phyloP scores from a whole-genome alignment of 2,797 vertebrate species.

The Anabacerthia variegaticeps region DNA sequence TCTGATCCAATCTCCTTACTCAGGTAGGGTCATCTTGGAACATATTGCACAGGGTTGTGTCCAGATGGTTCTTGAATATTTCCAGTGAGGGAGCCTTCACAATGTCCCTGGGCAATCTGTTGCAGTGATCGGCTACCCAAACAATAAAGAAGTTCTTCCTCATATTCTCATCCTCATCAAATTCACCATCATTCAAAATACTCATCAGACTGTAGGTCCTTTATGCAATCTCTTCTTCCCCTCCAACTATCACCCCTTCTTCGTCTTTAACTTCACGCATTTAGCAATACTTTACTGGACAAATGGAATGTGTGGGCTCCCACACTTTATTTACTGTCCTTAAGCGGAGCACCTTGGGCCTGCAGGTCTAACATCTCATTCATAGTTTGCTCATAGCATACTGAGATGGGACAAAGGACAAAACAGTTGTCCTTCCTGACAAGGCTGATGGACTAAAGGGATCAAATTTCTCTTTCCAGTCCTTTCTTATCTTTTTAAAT shows the following conservation, averaged over 20 bases:
- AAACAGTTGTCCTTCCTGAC: neutral
- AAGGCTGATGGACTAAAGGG: neutral
- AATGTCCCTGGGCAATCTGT: neutral
- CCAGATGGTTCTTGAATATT: neutral
- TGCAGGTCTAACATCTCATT: neutral
- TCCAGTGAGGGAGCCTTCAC: neutral
- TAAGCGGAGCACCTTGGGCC: neutral
- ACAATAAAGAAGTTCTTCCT: neutral
- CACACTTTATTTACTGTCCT: neutral
- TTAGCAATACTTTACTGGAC: neutral
- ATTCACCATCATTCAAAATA: neutral
- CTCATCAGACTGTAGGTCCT: neutral
- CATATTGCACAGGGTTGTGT: neutral
- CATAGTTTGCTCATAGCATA: neutral
- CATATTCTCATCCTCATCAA: neutral
- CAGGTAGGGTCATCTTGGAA: neutral
- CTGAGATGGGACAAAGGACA: neutral
- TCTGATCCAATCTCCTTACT: neutral
- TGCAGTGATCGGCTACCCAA: neutral
- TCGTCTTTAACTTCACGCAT: neutral
- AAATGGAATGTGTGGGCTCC: neutral
- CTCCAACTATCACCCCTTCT: neutral
- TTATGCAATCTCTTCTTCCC: neutral
- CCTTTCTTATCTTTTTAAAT: neutral
- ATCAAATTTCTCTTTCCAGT: neutral